These are phyloP conservation scores for Columba livia DNA, from an alignment of 2,113 vertebrate species.

Conservation along the genomic window DNA sequence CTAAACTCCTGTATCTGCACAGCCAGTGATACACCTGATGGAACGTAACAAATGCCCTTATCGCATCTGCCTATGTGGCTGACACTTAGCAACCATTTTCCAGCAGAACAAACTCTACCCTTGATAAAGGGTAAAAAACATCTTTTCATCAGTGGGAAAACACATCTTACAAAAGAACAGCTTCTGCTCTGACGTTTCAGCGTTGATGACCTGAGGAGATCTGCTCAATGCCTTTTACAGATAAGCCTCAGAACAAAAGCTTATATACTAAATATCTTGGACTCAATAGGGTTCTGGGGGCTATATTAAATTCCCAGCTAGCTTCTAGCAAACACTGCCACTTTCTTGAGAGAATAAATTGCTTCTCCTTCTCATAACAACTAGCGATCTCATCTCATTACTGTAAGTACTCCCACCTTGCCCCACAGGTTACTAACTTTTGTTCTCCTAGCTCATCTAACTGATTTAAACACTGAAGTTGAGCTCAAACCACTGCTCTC, in stretches of 20 bases:
- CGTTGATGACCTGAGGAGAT: neutral
- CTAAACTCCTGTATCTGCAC: accelerated
- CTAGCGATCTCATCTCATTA: neutral
- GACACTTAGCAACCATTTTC: neutral
- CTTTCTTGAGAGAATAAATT: neutral
- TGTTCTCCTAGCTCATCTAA: neutral
- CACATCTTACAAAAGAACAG: neutral
- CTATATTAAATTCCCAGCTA: neutral
- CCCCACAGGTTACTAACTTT: neutral
- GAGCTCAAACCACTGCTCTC: neutral
- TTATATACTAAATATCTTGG: neutral
- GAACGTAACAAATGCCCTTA: neutral
- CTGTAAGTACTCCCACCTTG: neutral
- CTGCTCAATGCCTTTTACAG: neutral
- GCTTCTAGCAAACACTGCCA: neutral
- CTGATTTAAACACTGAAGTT: neutral
- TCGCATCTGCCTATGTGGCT: accelerated
- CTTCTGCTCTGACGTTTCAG: neutral
- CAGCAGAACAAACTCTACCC: neutral
- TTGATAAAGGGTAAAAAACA: neutral
- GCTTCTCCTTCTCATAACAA: neutral
- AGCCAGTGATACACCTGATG: accelerated
- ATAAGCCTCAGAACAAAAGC: neutral
- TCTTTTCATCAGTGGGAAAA: neutral
- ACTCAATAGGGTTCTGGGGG: neutral